Percentiles rank a stretch among this genome's conserved stretches.
Conservation (phyloP, 2,797 vertebrate genomes). For the Argyrosomus regius region DNA sequence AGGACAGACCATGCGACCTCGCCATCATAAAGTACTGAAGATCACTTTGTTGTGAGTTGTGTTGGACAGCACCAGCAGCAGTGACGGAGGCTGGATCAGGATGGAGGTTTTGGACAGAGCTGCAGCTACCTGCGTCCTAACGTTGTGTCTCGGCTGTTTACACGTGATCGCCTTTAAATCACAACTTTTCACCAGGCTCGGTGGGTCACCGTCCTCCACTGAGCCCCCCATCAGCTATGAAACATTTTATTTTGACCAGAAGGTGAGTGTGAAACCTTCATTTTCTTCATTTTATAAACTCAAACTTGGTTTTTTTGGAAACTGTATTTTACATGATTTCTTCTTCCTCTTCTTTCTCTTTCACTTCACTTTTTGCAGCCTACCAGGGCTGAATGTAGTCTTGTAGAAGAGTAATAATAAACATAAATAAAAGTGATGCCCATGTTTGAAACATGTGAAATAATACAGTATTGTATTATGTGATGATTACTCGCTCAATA, state of each 20-base stretch:
- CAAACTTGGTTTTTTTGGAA: background rate
- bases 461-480: background rate
- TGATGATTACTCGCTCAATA: background rate
- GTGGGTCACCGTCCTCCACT: constrained; percentile 1
- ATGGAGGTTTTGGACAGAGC: constrained; percentile 12
- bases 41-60: constrained; percentile 2
- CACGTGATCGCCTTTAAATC: constrained; percentile 77
- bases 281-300: background rate
- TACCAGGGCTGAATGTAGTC: background rate
- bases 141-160: constrained; percentile 59
- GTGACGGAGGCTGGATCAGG: constrained; percentile 45
- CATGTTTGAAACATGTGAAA: background rate
- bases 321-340: background rate
- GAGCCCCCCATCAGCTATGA: constrained; percentile 76
- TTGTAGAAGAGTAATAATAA: background rate
- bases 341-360: constrained; percentile 51
- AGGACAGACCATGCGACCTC: constrained; percentile 28
- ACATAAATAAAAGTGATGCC: background rate
- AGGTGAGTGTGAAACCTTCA: constrained; percentile 75
- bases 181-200: constrained; percentile 74
- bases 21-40: constrained; percentile 20
- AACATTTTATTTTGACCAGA: constrained; percentile 85
- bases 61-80: constrained; percentile 13
- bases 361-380: constrained; percentile 42
- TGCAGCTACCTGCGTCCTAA: constrained; percentile 49